Conservation (phyloP, 64 coral and sea anemone species). For the Anthopleura sola region DNA sequence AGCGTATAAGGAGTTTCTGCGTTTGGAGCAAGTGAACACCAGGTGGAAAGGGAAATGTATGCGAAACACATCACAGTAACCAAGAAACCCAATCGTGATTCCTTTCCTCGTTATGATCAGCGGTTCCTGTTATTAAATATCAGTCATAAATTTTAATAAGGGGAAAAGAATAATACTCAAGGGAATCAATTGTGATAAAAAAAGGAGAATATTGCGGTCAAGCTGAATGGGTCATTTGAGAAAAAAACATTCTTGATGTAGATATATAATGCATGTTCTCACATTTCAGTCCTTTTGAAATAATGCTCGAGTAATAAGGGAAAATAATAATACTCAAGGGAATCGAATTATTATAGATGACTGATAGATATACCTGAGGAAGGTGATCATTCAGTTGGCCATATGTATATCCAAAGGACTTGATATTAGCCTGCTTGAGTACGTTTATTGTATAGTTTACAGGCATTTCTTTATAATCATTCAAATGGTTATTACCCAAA, state of each 20-base stretch:
- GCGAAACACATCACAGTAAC: slow-evolving; percentile 47
- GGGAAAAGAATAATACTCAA: too few relatives aligned
- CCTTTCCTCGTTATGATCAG: slow-evolving; percentile 37
- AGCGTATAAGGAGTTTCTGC: background rate
- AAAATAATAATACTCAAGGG: too few relatives aligned
- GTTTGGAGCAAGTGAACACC: background rate
- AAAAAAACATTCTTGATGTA: too few relatives aligned
- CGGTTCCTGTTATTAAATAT: background rate
- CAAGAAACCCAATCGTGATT: slow-evolving; percentile 71
- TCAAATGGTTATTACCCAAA: slow-evolving; percentile 77
- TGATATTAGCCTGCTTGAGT: slow-evolving; percentile 38
- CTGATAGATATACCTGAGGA: slow-evolving; percentile 41
- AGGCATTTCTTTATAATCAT: slow-evolving; percentile 63
- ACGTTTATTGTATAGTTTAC: slow-evolving; percentile 43
- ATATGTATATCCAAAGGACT: slow-evolving; percentile 62
- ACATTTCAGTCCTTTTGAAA: too few relatives aligned
- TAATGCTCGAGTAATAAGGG: too few relatives aligned
- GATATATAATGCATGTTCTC: too few relatives aligned
- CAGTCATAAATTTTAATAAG: too few relatives aligned
- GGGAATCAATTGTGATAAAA: too few relatives aligned
- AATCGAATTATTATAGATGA: too few relatives aligned
- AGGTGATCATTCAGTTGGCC: slow-evolving; percentile 32
- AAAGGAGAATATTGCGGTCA: too few relatives aligned
- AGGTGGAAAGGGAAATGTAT: background rate
- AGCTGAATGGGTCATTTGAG: too few relatives aligned